phyloP scores from a whole-genome alignment of 64 coral and sea anemone genomes.

The Acropora yongei region DNA sequence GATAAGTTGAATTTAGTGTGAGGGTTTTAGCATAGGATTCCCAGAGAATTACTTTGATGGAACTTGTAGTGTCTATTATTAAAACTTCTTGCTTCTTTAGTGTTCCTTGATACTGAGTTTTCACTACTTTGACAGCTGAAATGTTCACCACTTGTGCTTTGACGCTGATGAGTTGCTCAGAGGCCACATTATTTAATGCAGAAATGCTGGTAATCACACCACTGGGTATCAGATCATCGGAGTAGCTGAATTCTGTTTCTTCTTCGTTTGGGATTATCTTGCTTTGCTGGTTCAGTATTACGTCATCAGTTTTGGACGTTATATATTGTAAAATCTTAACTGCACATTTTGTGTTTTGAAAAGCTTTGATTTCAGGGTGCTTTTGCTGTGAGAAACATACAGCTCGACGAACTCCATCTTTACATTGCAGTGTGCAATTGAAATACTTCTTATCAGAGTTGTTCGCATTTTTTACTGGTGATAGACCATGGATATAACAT shows the following conservation, averaged over 20 bases:
- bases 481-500: constrained; percentile 60
- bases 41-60: not conserved
- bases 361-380: constrained; percentile 54
- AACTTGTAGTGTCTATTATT: not conserved
- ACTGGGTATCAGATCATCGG: constrained; percentile 49
- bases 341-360: constrained; percentile 54
- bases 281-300: constrained; percentile 58
- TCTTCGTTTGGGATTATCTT: constrained; percentile 43
- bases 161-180: constrained; percentile 45
- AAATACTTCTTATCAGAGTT: constrained; percentile 59
- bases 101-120: constrained; percentile 18
- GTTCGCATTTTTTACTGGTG: constrained; percentile 66
- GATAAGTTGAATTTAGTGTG: not conserved
- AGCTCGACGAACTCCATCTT: constrained; percentile 43
- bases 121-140: not conserved
- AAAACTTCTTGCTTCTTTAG: not conserved
- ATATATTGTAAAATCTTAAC: constrained; percentile 58
- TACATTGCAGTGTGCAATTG: constrained; percentile 59
- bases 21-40: not conserved
- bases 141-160: constrained; percentile 25
- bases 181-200: constrained; percentile 53
- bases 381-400: constrained; percentile 65
- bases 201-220: constrained; percentile 49
- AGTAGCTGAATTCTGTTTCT: constrained; percentile 24
- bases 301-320: constrained; percentile 53